Evolutionary conservation across 2,113 vertebrate genomes (phyloP), one percentile per base, ranked within the genome.

Genomic region (Cromileptes altivelis): DNA sequence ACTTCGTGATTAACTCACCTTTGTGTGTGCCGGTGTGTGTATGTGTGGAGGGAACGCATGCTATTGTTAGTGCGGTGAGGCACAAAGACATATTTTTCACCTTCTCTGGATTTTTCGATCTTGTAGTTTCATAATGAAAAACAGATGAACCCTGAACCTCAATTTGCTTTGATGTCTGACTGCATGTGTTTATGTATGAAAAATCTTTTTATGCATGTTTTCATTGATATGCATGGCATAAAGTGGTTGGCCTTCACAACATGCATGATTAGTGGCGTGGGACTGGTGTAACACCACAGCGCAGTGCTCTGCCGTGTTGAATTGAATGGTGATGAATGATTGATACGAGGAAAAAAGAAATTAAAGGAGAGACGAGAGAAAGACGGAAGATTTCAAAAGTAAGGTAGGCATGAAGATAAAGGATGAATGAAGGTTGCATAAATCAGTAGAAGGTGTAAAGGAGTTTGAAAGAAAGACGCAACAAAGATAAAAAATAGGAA

Each of bases 121-220:
- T 64, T 85, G 62, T 75, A 52, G 30, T 70, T 89, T 25, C 30
- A 42, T 82, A 72, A 85, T 86, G 47, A 84, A 63, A 88, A 82
- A 50, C 60, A 55, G 27, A 72, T 69, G 18, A 82, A 82, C 85
- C 64, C 71, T 75, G 55, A 68, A 56, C 47, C 45, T 64, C 45
- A 52, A 52, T 70, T 57, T 75, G 45, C 65, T 19, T 14, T 56
- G 42, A 52, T 1, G n/a, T 50, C 27, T 21, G 61, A 73, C 17
- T 53, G 53, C 6, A 6, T 50, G 61, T 37, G 27, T 2, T 37
- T 4, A 3, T 12, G 69, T 58, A 58, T 62, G 50, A 56, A 67
- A 81, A 5, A 56, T 81, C 18, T 40, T 74, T 85, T 58, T 33
- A 27, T 70, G 21, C 72, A 70, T 52, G 9, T 56, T 72, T 55